Evolutionary conservation across 2,888 invertebrate species (phyloP), one percentile per base, ranked within the genome.

Genomic region (Lypha dubia): DNA sequence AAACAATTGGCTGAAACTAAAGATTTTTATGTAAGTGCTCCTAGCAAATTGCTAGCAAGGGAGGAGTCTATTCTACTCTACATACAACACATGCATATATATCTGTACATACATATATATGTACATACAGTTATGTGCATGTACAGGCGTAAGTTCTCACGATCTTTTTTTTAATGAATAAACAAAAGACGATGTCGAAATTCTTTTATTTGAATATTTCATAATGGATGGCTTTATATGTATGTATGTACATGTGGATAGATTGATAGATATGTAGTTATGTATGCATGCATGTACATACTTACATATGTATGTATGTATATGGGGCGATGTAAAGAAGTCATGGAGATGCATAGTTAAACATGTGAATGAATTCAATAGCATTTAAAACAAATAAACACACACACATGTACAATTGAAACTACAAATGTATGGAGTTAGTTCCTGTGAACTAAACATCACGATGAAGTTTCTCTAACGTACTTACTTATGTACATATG

Each of bases 1-100:
- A 89, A 87, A 89, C 89, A 89, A 89, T 89, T 89, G 89, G 89
- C 87, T 86, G 88, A 88, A 83, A 87, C 87, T 86, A 88, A 77
- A 87, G 84, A 76, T 76, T 85, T 89, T 86, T 74, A 84, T 65
- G 63, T 65, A 74, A 73, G 60, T 67, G 79, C 73, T 79, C 71
- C 73, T 70, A 83, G 68, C 85, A 85, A 77, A 63, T 79, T 68
- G 75, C 76, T 79, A 71, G 85, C 85, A 86, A 85, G 88, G 89
- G 89, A 88, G 89, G 89, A 89, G 89, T 88, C 80, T 85, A 74
- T 63, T 70, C 85, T 58, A 83, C 20, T 51, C 51, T 86, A 76
- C 86, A 87, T 46, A 88, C 86, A 87, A 32, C 87, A 86, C 68
- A 63, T 11, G 62, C 70, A 58, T 20, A 4, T 20, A 17, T 20